Percentiles rank a stretch among this genome's conserved stretches.
Evolutionary conservation across 2,797 vertebrate species (phyloP).

Genomic region (Accipiter superciliosus): DNA sequence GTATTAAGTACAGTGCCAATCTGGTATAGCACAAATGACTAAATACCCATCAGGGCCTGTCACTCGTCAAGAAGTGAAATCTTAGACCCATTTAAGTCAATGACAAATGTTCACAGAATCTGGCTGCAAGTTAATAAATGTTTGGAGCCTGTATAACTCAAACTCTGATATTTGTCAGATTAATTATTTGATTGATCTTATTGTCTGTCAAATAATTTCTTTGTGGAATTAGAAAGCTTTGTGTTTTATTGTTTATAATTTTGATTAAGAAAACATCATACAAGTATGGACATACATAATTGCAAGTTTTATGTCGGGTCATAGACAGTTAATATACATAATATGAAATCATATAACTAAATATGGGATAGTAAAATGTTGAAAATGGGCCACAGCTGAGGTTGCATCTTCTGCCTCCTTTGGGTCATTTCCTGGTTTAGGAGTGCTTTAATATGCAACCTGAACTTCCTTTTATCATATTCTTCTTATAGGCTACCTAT

Average conservation of each 20-base stretch:
- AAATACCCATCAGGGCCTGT: slow-evolving; percentile 70
- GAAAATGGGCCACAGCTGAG: background rate
- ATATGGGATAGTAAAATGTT: background rate
- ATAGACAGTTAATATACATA: background rate
- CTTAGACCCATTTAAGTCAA: slow-evolving; percentile 68
- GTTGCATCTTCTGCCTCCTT: background rate
- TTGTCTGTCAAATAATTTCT: slow-evolving; percentile 57
- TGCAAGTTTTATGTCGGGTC: background rate
- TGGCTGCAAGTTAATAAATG: slow-evolving; percentile 67
- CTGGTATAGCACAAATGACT: slow-evolving; percentile 66
- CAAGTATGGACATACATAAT: background rate
- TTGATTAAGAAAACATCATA: background rate
- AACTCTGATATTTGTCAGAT: slow-evolving; percentile 63
- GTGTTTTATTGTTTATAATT: slow-evolving; percentile 11
- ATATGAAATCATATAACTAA: background rate
- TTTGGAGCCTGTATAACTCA: slow-evolving; percentile 63
- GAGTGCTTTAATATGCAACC: background rate
- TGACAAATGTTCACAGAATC: slow-evolving; percentile 71
- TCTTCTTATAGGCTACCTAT: background rate
- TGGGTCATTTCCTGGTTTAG: background rate
- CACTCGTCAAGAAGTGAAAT: slow-evolving; percentile 69
- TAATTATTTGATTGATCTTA: slow-evolving; percentile 64
- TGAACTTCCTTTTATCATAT: background rate
- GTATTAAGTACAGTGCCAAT: slow-evolving; percentile 69
- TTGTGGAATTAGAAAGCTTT: slow-evolving; percentile 11